Evolutionary conservation across 2,888 invertebrate species (phyloP).

Genomic region (Eubasilissa splendida): DNA sequence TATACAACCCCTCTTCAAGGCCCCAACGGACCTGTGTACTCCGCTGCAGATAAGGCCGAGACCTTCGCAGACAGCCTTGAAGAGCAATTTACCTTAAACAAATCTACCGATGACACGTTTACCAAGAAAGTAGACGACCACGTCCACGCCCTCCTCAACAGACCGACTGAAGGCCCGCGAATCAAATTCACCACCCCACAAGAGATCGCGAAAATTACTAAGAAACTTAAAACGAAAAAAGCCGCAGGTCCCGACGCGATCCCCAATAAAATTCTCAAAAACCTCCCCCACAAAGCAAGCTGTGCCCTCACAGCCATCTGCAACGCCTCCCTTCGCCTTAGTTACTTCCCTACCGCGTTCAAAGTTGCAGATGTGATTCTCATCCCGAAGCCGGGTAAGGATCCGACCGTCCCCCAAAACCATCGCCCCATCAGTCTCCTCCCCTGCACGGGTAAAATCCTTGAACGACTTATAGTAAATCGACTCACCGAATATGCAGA

Average conservation of each 20-base stretch:
- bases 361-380: background rate
- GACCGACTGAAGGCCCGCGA: background rate
- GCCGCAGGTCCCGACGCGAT: background rate
- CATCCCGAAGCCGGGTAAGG: background rate
- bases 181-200: background rate
- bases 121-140: background rate
- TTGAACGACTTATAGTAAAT: background rate
- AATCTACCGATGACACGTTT: too few species aligned
- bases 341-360: background rate
- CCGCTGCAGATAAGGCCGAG: background rate
- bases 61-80: background rate
- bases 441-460: background rate
- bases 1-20: background rate
- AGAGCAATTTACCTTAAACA: background rate
- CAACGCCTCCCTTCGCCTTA: background rate
- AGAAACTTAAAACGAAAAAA: background rate
- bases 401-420: background rate
- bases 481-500: background rate
- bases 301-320: slow-evolving; percentile 1
- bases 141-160: background rate
- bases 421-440: background rate
- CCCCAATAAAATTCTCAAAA: background rate
- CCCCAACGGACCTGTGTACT: background rate
- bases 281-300: background rate
- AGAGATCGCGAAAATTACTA: background rate